Evolutionary conservation across 2,797 vertebrate genomes (phyloP), one percentile per base, ranked within the genome.

Genomic region (Hirundo rustica): DNA sequence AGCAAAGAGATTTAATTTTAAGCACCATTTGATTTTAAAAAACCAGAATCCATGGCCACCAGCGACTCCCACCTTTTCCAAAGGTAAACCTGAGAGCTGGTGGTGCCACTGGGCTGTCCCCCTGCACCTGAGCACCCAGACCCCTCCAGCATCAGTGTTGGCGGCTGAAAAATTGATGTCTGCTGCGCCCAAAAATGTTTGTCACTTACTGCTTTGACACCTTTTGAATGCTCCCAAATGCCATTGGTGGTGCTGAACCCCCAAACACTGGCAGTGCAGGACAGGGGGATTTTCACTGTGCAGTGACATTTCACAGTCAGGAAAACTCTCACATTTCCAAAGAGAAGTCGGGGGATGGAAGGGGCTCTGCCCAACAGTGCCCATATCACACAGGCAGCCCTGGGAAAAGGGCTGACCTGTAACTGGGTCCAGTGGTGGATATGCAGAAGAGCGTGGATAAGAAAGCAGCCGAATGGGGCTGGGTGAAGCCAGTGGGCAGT

Each of bases 1-100:
- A 72, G 85, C 0, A 1, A 91, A 66, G 70, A 92, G 75, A 82
- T 95, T 94, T 91, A 72, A 94, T 95, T 95, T 96, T 86, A 95
- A 95, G 75, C 66, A 84, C 64, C 3, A 32, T 75, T 92, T 92
- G 66, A 64, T 96, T 93, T 89, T 85, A 29, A 17, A 26, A 58
- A 57, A 60, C 29, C 4, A 19, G 62, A 79, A 36, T 74, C 53
- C 32, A 32, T 68, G 11, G 2, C 62, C 67, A 85, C 44, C 55
- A 70, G 70, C 22, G 16, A 65, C 57, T 74, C 47, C 32, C 50
- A 74, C 40, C 54, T 85, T 92, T 92, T 81, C 75, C 62, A 67
- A 88, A 88, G 67, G 30, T 27, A 79, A 25, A 57, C 45, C 78
- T 4, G 32, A 74, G 60, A 79, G 40, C 29, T 38, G 58, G 45